These are phyloP conservation scores for Strix aluco DNA, from an alignment of 2,113 vertebrate genomes.

Conservation along the genomic window DNA sequence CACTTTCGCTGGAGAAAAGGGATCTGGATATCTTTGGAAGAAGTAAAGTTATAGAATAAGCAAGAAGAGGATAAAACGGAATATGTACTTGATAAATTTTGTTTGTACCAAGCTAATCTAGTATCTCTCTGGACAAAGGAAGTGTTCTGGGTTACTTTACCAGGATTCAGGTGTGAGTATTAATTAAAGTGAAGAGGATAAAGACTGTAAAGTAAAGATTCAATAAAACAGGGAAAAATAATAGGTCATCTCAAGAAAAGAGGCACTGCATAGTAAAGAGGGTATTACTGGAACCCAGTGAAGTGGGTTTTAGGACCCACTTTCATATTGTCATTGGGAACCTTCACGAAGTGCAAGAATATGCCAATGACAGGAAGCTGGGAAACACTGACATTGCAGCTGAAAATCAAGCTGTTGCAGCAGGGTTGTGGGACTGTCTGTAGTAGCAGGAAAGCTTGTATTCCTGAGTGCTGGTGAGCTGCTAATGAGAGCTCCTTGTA, in stretches of 20 bases:
- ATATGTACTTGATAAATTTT: not conserved
- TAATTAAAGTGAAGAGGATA: not conserved
- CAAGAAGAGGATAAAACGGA: not conserved
- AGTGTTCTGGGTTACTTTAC: not conserved
- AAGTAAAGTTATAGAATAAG: not conserved
- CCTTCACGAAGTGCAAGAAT: not conserved
- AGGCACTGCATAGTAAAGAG: fast-evolving
- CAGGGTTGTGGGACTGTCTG: not conserved
- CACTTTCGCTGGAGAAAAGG: not conserved
- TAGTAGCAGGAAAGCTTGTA: fast-evolving
- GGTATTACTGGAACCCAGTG: not conserved
- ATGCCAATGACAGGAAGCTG: not conserved
- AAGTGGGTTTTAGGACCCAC: not conserved
- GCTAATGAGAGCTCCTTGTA: not conserved
- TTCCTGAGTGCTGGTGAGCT: not conserved
- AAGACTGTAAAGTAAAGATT: not conserved
- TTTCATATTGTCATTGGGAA: not conserved
- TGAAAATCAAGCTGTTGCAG: not conserved
- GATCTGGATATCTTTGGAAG: not conserved
- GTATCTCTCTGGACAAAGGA: not conserved
- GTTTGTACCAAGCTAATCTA: not conserved
- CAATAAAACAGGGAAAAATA: not conserved
- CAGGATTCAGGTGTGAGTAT: not conserved
- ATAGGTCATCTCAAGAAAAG: not conserved
- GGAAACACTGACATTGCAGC: not conserved